phyloP scores from a whole-genome alignment of 1,140 invertebrate species.

The Diuraphis noxia region DNA sequence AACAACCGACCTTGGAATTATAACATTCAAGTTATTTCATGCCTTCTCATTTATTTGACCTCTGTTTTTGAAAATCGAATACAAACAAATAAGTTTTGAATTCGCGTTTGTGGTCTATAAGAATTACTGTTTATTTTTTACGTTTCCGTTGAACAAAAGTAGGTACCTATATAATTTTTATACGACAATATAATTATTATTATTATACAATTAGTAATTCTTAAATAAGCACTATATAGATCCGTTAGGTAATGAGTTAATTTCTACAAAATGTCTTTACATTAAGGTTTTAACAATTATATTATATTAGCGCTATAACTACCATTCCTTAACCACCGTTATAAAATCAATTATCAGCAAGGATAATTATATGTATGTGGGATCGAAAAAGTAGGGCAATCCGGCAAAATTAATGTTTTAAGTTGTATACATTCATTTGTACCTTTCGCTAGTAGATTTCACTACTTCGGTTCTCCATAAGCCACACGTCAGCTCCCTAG shows the following conservation, averaged over 20 bases:
- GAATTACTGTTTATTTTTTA: slow-evolving; percentile 33
- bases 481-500: slow-evolving; percentile 81
- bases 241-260: neutral
- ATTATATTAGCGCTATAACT: neutral
- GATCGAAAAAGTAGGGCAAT: neutral
- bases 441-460: slow-evolving; percentile 83
- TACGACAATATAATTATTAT: neutral
- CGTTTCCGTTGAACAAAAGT: neutral
- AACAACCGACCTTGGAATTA: neutral
- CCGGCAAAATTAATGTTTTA: neutral
- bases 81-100: slow-evolving; percentile 13
- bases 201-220: neutral
- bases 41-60: neutral
- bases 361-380: neutral
- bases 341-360: neutral
- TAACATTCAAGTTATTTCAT: neutral
- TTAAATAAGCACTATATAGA: neutral
- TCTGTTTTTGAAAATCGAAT: neutral
- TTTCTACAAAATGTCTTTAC: neutral
- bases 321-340: neutral
- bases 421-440: slow-evolving; percentile 56
- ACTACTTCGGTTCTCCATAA: slow-evolving; percentile 84
- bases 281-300: neutral
- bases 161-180: neutral
- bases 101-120: neutral